phyloP scores from a whole-genome alignment of 2,888 invertebrate genomes.

The Balanococcus diminutus region DNA sequence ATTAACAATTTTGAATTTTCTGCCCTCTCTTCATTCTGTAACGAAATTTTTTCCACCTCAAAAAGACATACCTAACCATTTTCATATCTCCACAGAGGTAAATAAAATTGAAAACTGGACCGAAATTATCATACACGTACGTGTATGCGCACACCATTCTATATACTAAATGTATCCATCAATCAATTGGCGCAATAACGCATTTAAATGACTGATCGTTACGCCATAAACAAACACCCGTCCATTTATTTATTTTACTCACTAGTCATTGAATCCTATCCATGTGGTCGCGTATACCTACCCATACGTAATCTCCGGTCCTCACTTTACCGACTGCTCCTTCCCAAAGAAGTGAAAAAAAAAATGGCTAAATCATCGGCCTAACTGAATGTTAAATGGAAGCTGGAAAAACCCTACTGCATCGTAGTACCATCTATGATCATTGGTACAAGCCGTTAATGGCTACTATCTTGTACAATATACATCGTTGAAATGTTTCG shows the following conservation, averaged over 20 bases:
- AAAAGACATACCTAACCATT: no score
- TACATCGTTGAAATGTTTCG: not conserved
- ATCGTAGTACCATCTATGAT: not conserved
- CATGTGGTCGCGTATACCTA: not conserved
- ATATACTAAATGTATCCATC: not conserved
- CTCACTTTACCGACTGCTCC: not conserved
- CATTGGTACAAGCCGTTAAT: not conserved
- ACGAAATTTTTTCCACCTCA: no score
- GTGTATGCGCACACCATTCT: not conserved
- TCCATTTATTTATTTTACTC: conserved; percentile 30
- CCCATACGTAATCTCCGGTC: not conserved
- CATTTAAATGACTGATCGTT: conserved; percentile 4
- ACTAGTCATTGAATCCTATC: not conserved
- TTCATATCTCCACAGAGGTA: no score
- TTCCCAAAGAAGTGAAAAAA: not conserved
- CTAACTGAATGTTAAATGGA: not conserved
- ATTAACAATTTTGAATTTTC: not conserved
- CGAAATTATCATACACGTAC: not conserved
- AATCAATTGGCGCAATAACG: not conserved
- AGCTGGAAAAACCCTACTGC: not conserved
- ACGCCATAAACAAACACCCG: not conserved
- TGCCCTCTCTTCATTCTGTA: not conserved
- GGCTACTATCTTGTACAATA: not conserved
- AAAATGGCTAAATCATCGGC: conserved; percentile 12
- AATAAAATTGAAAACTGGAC: not conserved